Conservation (phyloP, 2,113 vertebrate species). For the Rhinoptilus africanus region DNA sequence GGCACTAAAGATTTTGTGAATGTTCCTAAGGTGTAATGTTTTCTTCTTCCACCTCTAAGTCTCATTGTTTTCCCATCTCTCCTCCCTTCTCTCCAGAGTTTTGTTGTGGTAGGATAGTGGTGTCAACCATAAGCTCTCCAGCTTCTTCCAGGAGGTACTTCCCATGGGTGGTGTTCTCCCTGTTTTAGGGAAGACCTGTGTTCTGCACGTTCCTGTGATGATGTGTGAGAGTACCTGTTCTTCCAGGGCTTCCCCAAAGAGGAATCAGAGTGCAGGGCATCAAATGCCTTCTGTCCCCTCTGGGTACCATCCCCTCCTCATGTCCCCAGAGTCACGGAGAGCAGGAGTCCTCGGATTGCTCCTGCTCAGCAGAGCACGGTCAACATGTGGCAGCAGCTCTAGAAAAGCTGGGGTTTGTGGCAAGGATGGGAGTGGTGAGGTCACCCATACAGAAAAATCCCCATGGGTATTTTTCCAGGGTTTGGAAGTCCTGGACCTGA, state of each 20-base stretch:
- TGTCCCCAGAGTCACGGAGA: not conserved
- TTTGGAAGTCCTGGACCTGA: not conserved
- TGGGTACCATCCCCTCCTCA: not conserved
- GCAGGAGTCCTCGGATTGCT: not conserved
- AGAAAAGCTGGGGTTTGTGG: not conserved
- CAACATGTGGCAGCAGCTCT: not conserved
- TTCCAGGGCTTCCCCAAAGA: not conserved
- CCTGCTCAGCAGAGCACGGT: accelerated
- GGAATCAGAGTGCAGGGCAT: not conserved
- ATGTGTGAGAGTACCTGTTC: not conserved
- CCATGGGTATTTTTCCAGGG: not conserved
- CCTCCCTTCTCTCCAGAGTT: not conserved
- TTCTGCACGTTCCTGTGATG: not conserved
- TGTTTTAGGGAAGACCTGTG: not conserved
- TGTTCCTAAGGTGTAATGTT: not conserved
- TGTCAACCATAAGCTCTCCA: not conserved
- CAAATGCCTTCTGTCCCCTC: not conserved
- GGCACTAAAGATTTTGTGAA: not conserved
- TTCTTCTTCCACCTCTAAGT: not conserved
- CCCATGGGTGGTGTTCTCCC: not conserved
- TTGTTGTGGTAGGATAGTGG: not conserved
- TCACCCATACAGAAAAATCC: not conserved
- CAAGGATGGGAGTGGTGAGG: not conserved
- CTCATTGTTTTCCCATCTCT: not conserved
- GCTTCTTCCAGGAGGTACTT: not conserved